Base-by-base conservation (phyloP, 1,140 invertebrate species). In the Drosophila micromelanica region DNA sequence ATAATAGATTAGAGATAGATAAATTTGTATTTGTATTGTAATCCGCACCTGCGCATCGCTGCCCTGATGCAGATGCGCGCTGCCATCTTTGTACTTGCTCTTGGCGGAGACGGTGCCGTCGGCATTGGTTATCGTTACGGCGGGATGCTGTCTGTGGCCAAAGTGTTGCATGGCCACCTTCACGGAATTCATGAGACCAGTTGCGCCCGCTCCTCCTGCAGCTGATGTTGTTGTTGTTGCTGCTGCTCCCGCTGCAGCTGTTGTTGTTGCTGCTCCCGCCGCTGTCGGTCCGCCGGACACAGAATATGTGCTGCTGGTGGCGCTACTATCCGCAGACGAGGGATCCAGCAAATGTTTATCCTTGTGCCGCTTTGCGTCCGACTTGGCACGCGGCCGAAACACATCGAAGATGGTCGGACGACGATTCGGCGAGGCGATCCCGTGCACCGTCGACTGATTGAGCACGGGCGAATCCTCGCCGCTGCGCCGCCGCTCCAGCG, bases 361-460 rank as follows among this genome's bases (percentile, higher is more conserved):
- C 95, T 92, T 96, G 95, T 92, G 94, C 93, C 70, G 93, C 81
- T 92, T 94, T 93, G 78, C 94, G 92, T 97, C 97, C 3, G 95
- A 97, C 93, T 96, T 98, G 77, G 94, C 96, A 69, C 95, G 94
- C 42, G 94, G 96, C 84, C 96, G 94, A 90, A 98, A 98, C 13
- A 96, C 96, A 90, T 98, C 97, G 79, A 98, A 96, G 60, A 98
- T 93, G 5, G 94, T 94, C 6, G 94, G 94, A 51, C 95, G 94
- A n/a, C 95, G 93, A 27, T 95, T 95, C 2, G 95, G 95, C 67
- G 95, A 95, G 75, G 95, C 93, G 61, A 94, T 95, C 51, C 94
- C 91, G 37, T 92, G 91, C 11, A 92, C 91, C 27, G 91, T 92
- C 20, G 91, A 92, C 72, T 92, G 91, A 67, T 92, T 92, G 61